These are phyloP conservation scores for Procambarus clarkii DNA, from an alignment of 1,140 invertebrate genomes.

Conservation along the genomic window DNA sequence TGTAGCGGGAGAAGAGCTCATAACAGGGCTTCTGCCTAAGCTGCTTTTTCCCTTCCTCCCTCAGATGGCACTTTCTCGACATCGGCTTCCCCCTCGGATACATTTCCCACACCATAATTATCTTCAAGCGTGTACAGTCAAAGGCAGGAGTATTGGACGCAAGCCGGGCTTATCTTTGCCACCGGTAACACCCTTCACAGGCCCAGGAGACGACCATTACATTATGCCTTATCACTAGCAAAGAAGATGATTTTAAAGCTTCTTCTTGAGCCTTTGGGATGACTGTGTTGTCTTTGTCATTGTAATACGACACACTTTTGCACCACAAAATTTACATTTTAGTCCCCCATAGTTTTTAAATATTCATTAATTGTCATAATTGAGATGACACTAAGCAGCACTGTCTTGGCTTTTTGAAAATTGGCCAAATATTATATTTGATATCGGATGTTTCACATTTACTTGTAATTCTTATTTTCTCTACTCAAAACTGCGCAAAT, in stretches of 20 bases:
- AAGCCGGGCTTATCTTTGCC: constrained; percentile 30
- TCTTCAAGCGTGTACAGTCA: constrained; percentile 56
- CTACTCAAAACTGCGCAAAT: not conserved
- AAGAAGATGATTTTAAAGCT: constrained; percentile 26
- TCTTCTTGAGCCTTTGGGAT: constrained; percentile 33
- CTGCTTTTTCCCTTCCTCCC: constrained; percentile 48
- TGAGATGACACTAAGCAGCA: constrained; percentile 6
- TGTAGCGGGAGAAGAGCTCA: not conserved
- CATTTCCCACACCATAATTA: constrained; percentile 58
- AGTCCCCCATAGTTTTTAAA: not conserved
- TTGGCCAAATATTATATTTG: not conserved
- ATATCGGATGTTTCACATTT: not conserved
- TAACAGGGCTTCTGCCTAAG: constrained; percentile 37
- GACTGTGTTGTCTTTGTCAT: constrained; percentile 57
- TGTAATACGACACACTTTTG: constrained; percentile 16
- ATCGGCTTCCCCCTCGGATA: constrained; percentile 29
- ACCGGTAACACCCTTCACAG: constrained; percentile 46
- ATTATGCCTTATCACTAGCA: constrained; percentile 8
- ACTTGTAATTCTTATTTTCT: not conserved
- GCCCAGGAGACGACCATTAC: constrained; percentile 42
- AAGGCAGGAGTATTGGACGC: constrained; percentile 58
- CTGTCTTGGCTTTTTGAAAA: not conserved
- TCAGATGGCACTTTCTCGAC: constrained; percentile 58
- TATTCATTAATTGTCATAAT: not conserved
- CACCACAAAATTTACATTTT: not conserved